Base-by-base conservation (phyloP, 2,797 vertebrate genomes). In the Cyprinella venusta region DNA sequence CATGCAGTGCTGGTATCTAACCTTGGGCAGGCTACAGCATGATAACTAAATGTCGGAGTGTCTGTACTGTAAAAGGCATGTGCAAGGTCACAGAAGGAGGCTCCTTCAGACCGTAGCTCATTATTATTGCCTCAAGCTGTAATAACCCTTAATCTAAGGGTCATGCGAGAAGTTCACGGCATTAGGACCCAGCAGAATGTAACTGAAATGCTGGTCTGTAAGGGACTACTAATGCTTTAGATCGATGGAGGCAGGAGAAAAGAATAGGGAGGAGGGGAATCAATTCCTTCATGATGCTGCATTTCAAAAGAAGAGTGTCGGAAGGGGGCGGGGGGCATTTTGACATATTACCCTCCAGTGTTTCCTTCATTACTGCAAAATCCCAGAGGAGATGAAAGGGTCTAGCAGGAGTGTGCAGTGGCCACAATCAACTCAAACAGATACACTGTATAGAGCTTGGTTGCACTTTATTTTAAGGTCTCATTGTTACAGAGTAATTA, bases 251-350 rank as follows among this genome's bases (percentile, higher is more conserved):
- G 79, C n/a, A 82, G 52, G 81, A 84, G 59, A 61, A 71, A 36
- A 40, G 54, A 81, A 76, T 19, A 59, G 72, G 52, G 75, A 52
- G 56, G 12, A 24, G 12, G 64, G 71, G 83, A 85, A 88, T 87
- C 80, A 76, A 89, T 86, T 83, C 42, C 65, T 56, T 84, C 52
- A 85, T 80, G 50, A 83, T 69, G 84, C n/a, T 84, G 82, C 74
- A 79, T 84, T 88, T 86, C 74, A 84, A 83, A 89, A 88, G 64
- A 70, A 75, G 54, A 38, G 38, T 82, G 79, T 86, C 81, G 86
- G 74, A 40, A 26, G 30, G 67, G 48, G 15, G 15, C 0, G 50
- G 54, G 52, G 56, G 67, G 30, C 9, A 10, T 69, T 76, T 65
- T 77, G 56, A 87, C 56, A 75, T 48, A 71, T 75, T 63, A 82